phyloP scores from a whole-genome alignment of 2,797 vertebrate genomes.

The Arnoldichthys spilopterus region DNA sequence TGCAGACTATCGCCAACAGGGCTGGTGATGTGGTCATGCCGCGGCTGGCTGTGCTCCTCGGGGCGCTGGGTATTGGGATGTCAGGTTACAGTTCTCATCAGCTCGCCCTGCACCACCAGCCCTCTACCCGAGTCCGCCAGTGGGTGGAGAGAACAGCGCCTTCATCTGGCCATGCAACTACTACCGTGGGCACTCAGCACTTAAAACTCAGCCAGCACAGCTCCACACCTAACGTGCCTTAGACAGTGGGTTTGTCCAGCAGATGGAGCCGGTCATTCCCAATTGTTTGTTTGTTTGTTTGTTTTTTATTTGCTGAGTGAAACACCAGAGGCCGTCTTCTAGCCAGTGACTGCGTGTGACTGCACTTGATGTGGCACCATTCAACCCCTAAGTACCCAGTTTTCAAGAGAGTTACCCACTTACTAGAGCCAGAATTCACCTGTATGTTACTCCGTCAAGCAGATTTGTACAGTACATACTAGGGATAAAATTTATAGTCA shows the following conservation, averaged over 20 bases:
- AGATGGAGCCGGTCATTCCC: neutral
- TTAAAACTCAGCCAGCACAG: neutral
- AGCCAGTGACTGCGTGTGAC: neutral
- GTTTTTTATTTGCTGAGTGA: neutral
- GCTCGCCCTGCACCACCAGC: conserved; percentile 74
- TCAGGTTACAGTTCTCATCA: conserved; percentile 78
- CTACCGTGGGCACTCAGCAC: neutral
- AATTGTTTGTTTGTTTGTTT: too few species aligned
- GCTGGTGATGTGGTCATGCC: conserved; percentile 63
- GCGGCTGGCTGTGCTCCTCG: conserved; percentile 71
- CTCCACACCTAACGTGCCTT: neutral
- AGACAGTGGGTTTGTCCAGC: neutral
- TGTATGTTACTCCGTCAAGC: too few species aligned
- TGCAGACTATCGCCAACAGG: conserved; percentile 61
- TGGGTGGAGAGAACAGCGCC: conserved; percentile 65
- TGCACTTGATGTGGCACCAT: too few species aligned
- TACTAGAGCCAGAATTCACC: too few species aligned
- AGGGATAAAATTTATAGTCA: too few species aligned
- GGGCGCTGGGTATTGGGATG: conserved; percentile 75
- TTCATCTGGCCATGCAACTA: conserved; percentile 44
- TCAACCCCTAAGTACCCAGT: too few species aligned
- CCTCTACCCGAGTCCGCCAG: conserved; percentile 72
- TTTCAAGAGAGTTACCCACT: too few species aligned
- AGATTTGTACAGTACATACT: too few species aligned
- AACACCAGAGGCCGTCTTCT: neutral